A percentile compares a stretch with the other conserved stretches of the same genome.
Conservation (phyloP, 2,113 vertebrate genomes). For the Pelecanoides urinatrix region DNA sequence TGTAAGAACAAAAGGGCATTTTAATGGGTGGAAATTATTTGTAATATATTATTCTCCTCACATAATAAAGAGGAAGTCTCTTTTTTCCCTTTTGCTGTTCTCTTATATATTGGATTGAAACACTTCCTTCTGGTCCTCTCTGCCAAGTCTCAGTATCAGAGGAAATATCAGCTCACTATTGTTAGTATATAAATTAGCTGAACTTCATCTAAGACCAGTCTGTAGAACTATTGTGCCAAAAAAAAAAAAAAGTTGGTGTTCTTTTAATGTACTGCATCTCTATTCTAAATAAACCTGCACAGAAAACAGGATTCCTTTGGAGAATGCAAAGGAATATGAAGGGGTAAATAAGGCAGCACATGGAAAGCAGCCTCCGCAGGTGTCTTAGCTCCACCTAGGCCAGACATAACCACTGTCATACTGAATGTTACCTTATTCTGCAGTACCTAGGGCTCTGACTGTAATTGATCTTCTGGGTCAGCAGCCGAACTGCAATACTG, state of each 20-base stretch:
- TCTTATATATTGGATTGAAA: conserved; percentile 52
- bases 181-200: conserved; percentile 46
- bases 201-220: conserved; percentile 35
- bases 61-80: conserved; percentile 28
- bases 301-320: neutral
- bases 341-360: neutral
- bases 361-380: neutral
- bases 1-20: conserved; percentile 20
- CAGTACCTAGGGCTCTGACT: neutral
- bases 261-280: neutral
- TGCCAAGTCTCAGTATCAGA: conserved; percentile 51
- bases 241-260: neutral
- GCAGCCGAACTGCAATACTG: neutral
- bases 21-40: conserved; percentile 48
- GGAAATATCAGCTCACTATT: conserved; percentile 59
- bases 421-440: neutral
- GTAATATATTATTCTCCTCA: conserved; percentile 38
- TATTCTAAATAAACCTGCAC: neutral
- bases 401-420: neutral
- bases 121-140: conserved; percentile 52
- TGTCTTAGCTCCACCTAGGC: neutral
- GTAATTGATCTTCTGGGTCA: neutral
- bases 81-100: conserved; percentile 29
- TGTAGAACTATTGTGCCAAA: neutral
- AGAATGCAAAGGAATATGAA: neutral